Percentiles rank a stretch among this genome's conserved stretches.
Conservation (phyloP, 2,888 invertebrate species). For the Macrosiphum euphorbiae region DNA sequence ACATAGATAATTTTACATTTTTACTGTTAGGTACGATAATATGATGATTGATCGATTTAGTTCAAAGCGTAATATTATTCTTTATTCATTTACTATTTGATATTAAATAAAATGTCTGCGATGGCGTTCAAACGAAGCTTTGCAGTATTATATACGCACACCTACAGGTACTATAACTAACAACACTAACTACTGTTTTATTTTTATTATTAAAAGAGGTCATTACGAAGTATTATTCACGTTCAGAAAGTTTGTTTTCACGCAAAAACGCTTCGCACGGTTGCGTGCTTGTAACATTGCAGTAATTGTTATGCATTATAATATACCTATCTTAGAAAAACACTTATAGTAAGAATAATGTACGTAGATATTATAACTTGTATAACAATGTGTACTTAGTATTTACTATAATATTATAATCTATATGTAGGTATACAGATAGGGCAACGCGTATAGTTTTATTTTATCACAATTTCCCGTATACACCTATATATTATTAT, state of each 20-base stretch:
- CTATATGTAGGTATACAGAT: neutral
- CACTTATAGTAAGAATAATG: slow-evolving; percentile 30
- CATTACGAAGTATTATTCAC: neutral
- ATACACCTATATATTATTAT: neutral
- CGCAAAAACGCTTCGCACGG: neutral
- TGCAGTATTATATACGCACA: neutral
- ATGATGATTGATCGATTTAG: neutral
- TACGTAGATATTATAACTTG: neutral
- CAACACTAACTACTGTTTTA: neutral
- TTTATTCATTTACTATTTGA: neutral
- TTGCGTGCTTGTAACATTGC: slow-evolving; percentile 30
- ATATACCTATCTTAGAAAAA: neutral
- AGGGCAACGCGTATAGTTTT: neutral
- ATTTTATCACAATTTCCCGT: neutral
- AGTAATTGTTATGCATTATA: neutral
- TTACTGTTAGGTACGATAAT: neutral
- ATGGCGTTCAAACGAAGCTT: neutral
- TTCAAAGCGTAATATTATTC: neutral
- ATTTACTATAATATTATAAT: neutral
- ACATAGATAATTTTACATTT: neutral
- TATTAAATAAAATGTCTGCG: neutral
- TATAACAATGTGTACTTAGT: neutral
- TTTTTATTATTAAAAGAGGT: neutral
- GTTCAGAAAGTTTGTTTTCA: neutral
- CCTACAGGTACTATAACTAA: neutral